These are phyloP conservation scores for Dermolepida albohirtum DNA, from an alignment of 2,888 invertebrate species.

Conservation along the genomic window DNA sequence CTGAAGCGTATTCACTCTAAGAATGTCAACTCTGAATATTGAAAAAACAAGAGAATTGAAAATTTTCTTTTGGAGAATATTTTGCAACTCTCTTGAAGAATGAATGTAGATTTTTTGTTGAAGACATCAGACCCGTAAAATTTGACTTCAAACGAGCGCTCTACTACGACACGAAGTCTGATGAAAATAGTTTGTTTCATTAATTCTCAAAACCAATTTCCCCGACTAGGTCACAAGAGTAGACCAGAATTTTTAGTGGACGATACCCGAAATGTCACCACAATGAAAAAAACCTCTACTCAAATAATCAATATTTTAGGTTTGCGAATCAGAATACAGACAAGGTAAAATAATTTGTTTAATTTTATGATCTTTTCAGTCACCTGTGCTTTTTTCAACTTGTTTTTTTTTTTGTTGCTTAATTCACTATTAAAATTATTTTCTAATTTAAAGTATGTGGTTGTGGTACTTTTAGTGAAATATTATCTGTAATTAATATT, in stretches of 20 bases:
- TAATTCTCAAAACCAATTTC: slow-evolving; percentile 13
- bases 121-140: slow-evolving; percentile 52
- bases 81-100: slow-evolving; percentile 61
- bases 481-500: slow-evolving; percentile 24
- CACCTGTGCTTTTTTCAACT: slow-evolving; percentile 4
- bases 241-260: slow-evolving; percentile 33
- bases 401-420: slow-evolving; percentile 19
- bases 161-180: slow-evolving; percentile 35
- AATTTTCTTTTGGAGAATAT: slow-evolving; percentile 52
- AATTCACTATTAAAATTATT: slow-evolving; percentile 10
- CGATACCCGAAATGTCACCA: slow-evolving; percentile 13
- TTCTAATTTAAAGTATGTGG: slow-evolving; percentile 22
- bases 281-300: slow-evolving; percentile 15
- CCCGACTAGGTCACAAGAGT: slow-evolving; percentile 29
- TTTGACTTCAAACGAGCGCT: slow-evolving; percentile 20
- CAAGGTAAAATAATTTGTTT: slow-evolving; percentile 11
- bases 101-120: slow-evolving; percentile 55
- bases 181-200: slow-evolving; percentile 19
- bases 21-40: slow-evolving; percentile 44
- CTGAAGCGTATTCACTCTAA: slow-evolving; percentile 37
- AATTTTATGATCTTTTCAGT: slow-evolving; percentile 5
- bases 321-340: slow-evolving; percentile 3
- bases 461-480: slow-evolving; percentile 23
- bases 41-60: slow-evolving; percentile 58
- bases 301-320: slow-evolving; percentile 8